Base-by-base conservation (phyloP, 35 echinoderm and acorn worm genomes). In the Amphiura filiformis region DNA sequence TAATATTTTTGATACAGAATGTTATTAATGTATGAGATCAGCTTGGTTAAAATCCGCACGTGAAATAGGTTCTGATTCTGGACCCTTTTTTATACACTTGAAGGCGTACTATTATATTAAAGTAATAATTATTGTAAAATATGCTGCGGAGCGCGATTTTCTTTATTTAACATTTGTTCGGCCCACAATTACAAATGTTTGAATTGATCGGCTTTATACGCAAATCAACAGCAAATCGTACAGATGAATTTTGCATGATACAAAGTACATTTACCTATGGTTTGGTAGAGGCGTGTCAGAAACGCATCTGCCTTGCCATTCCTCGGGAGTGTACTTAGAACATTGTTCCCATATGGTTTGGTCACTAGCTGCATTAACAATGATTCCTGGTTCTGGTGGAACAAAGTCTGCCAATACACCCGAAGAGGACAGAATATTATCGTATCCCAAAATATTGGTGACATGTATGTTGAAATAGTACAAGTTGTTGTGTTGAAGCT, bases 261-360 rank as follows among this genome's bases (percentile, higher is more conserved):
- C n/a, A n/a, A n/a, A n/a, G n/a, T n/a, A 39, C 39, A 36, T 34
- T 57, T 78, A 90, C 88, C 88, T 61, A 56, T 90, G 80, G 26
- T 90, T 90, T 44, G 57, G 35, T 23, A 90, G 88, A 26, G 81
- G 61, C 65, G 88, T 90, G 38, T 84, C 75, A 38, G 76, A 47
- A 37, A 84, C 49, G 65, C 88, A 90, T 78, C 88, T 82, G 32
- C 39, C 41, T 39, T 90, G 80, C 88, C 88, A 90, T 84, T 90
- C 81, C 23, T 90, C 88, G 32, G 88, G 88, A 32, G 65, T 82
- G 32, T 77, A 90, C 31, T 47, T 12, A 23, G 37, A 22, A 30
- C 88, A 90, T 11, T 0, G 13, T 33, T 84, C 81, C 65, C 42
- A 81, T 0, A 84, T 75, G 0, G 76, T 56, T 22, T 76, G 65